A percentile compares a stretch with the other conserved stretches of the same genome.
These are phyloP conservation scores for Aradophagus sp. DNA, from an alignment of 1,140 invertebrate species.

Conservation along the genomic window DNA sequence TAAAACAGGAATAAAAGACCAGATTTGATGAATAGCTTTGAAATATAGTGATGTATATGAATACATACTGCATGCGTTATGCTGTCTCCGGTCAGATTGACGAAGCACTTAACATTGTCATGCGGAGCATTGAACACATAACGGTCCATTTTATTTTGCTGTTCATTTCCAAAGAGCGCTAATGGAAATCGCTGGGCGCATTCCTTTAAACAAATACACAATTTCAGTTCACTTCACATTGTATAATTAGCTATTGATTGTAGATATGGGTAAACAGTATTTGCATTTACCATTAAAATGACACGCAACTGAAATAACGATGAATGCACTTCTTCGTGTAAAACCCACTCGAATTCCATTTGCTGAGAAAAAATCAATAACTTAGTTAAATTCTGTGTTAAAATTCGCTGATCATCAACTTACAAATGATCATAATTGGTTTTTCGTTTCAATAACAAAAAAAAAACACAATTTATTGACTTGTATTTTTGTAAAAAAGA, in stretches of 20 bases:
- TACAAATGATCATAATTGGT: no score
- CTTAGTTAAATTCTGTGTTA: neutral
- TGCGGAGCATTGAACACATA: constrained; percentile 88
- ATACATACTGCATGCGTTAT: constrained; percentile 90
- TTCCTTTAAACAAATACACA: constrained; percentile 77
- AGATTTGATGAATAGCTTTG: neutral
- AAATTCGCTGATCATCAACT: no score
- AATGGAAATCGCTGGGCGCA: constrained; percentile 90
- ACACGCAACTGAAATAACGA: constrained; percentile 88
- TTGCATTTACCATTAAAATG: constrained; percentile 84
- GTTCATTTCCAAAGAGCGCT: constrained; percentile 86
- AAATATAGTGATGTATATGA: neutral
- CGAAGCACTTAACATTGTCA: constrained; percentile 92
- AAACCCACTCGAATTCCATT: constrained; percentile 94
- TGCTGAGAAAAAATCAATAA: constrained; percentile 78
- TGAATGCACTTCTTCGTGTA: constrained; percentile 90
- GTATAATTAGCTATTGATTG: no score
- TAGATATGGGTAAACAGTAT: no score
- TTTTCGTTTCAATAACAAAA: no score
- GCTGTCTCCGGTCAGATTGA: constrained; percentile 91
- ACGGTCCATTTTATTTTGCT: constrained; percentile 89
- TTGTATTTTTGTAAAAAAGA: no score
- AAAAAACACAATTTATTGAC: no score
- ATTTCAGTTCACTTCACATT: constrained; percentile 1
- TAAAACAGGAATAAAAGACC: neutral